Percentiles rank a stretch among this genome's conserved stretches.
These are phyloP conservation scores for Laupala kohalensis DNA, from an alignment of 1,140 invertebrate species.

Conservation along the genomic window DNA sequence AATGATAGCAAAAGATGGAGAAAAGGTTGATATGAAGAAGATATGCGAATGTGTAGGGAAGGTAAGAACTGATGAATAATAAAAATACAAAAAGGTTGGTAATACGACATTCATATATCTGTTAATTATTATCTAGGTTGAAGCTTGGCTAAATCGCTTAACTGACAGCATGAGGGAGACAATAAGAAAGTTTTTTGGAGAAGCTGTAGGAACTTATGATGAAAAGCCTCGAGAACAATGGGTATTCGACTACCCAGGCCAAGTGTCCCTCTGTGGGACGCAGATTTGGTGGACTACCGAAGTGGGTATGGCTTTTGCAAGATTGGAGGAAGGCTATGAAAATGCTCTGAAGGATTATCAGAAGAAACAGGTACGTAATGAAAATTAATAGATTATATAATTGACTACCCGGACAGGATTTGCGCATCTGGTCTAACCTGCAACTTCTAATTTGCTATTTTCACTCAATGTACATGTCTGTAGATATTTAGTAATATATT, in stretches of 20 bases:
- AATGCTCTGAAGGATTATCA: slow-evolving; percentile 85
- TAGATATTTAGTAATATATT: no score
- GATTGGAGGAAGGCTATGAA: slow-evolving; percentile 85
- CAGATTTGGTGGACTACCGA: slow-evolving; percentile 94
- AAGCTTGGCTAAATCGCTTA: slow-evolving; percentile 77
- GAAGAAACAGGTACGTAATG: slow-evolving; percentile 55
- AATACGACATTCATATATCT: no score
- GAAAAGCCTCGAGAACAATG: slow-evolving; percentile 81
- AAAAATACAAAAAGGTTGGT: no score
- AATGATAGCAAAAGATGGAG: slow-evolving; percentile 83
- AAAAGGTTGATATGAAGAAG: slow-evolving; percentile 57
- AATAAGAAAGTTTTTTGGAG: slow-evolving; percentile 61
- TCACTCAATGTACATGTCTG: no score
- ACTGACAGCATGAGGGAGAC: slow-evolving; percentile 71
- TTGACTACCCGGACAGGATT: no score
- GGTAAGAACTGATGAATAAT: no score
- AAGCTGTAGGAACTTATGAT: slow-evolving; percentile 72
- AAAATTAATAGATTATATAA: no score
- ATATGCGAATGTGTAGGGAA: slow-evolving; percentile 74
- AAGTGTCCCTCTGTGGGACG: slow-evolving; percentile 75
- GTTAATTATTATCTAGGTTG: no score
- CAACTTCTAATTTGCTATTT: no score
- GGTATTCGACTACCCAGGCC: slow-evolving; percentile 85
- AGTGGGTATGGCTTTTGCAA: slow-evolving; percentile 75
- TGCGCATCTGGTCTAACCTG: no score